Conservation (phyloP, 1,140 invertebrate genomes). For the Neodiprion virginianus region DNA sequence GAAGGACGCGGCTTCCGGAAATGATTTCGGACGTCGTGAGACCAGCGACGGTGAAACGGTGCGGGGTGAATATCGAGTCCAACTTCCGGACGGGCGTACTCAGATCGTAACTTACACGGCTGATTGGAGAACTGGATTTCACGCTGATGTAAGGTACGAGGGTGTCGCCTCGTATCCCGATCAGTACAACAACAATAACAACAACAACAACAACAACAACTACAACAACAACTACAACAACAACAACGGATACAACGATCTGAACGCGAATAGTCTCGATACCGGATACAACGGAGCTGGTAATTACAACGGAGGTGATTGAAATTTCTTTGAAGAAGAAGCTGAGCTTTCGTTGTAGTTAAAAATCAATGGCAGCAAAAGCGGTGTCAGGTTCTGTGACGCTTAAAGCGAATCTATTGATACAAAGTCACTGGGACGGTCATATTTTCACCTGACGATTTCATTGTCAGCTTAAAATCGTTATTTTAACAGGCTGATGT, state of each 20-base stretch:
- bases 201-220: slow-evolving; percentile 30
- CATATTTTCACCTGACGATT: background rate
- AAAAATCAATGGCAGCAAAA: background rate
- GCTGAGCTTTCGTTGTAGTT: background rate
- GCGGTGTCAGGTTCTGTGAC: background rate
- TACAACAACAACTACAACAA: slow-evolving; percentile 41
- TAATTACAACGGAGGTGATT: slow-evolving; percentile 14
- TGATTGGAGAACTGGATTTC: slow-evolving; percentile 79
- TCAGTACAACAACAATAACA: slow-evolving; percentile 49
- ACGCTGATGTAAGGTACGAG: slow-evolving; percentile 81
- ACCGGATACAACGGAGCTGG: slow-evolving; percentile 31
- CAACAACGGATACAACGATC: slow-evolving; percentile 26
- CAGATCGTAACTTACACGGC: slow-evolving; percentile 78
- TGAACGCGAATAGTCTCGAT: slow-evolving; percentile 30
- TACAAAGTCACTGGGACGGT: background rate
- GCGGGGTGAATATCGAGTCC: slow-evolving; percentile 75
- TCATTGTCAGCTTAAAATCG: no score
- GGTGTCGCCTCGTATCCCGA: slow-evolving; percentile 73
- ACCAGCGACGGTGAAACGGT: slow-evolving; percentile 76
- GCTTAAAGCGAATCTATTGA: background rate
- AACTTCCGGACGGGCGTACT: slow-evolving; percentile 77
- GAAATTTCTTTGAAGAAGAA: background rate
- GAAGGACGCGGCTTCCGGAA: slow-evolving; percentile 75
- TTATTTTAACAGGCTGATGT: no score
- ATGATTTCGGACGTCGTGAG: slow-evolving; percentile 75